Conservation (phyloP, 1,140 invertebrate species). For the Mycetomoellerius zeteki region DNA sequence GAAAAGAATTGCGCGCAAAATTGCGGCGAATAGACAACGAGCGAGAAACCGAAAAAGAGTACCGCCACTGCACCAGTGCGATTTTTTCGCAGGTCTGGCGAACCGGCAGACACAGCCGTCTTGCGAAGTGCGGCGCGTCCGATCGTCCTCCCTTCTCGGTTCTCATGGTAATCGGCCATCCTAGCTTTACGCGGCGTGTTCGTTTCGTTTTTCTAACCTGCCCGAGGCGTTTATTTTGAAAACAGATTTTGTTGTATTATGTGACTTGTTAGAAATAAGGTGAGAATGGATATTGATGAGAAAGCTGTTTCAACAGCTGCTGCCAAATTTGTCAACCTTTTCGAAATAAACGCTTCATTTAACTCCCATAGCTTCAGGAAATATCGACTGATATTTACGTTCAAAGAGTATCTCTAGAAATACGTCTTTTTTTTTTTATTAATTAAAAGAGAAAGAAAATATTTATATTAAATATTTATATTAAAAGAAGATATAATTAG, state of each 20-base stretch:
- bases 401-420: not conserved
- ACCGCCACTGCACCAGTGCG: conserved; percentile 22
- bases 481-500: not conserved
- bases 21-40: not conserved
- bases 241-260: not conserved
- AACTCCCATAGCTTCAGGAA: not conserved
- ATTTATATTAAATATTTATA: not conserved
- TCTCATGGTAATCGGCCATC: conserved; percentile 44
- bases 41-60: not conserved
- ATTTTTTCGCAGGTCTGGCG: conserved; percentile 55
- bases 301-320: not conserved
- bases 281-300: not conserved
- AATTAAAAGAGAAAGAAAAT: not conserved
- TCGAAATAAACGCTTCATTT: conserved; percentile 7
- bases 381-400: not conserved
- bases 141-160: conserved; percentile 40
- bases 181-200: conserved; percentile 19
- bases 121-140: conserved; percentile 35
- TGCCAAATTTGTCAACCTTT: not conserved
- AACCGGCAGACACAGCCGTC: conserved; percentile 36
- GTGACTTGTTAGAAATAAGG: not conserved
- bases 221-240: conserved; percentile 41
- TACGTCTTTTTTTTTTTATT: not conserved
- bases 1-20: not conserved
- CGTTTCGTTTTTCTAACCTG: not conserved